phyloP scores from a whole-genome alignment of 2,888 invertebrate species.

The Sinelater perroti region DNA sequence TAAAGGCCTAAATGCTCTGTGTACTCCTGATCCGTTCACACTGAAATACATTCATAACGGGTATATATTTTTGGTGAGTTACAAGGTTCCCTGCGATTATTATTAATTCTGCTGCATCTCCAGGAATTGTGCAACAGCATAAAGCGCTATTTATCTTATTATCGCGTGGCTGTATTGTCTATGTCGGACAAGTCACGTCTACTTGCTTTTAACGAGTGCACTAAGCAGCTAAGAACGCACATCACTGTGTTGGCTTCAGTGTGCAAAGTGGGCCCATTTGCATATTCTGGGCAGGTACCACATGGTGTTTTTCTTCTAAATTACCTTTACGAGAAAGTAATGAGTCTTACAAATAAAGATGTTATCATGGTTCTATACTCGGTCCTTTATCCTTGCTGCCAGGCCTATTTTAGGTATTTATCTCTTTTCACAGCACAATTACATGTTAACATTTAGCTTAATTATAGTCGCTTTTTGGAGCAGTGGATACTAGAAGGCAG shows the following conservation, averaged over 20 bases:
- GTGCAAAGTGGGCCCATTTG: slow-evolving; percentile 62
- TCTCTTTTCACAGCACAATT: slow-evolving; percentile 13
- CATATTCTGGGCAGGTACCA: slow-evolving; percentile 49
- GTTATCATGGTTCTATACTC: slow-evolving; percentile 67
- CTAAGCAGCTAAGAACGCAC: slow-evolving; percentile 64
- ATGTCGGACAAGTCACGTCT: slow-evolving; percentile 50
- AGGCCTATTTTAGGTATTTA: slow-evolving; percentile 56
- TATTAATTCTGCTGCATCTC: slow-evolving; percentile 33
- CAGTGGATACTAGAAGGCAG: slow-evolving; percentile 88
- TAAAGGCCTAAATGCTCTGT: slow-evolving; percentile 53
- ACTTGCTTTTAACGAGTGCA: slow-evolving; percentile 54
- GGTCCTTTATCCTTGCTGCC: slow-evolving; percentile 57
- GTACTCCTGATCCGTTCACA: slow-evolving; percentile 48
- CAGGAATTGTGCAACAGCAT: slow-evolving; percentile 72
- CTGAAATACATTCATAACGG: slow-evolving; percentile 52
- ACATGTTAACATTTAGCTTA: not conserved
- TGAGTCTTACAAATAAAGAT: slow-evolving; percentile 65
- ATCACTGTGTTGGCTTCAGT: slow-evolving; percentile 66
- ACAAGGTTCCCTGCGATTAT: not conserved
- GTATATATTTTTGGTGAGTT: slow-evolving; percentile 53
- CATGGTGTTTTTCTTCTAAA: slow-evolving; percentile 70
- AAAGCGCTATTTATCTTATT: slow-evolving; percentile 67
- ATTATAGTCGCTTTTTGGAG: slow-evolving; percentile 70
- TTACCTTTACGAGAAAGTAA: slow-evolving; percentile 71
- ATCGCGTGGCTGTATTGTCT: slow-evolving; percentile 61